A percentile compares a stretch with the other conserved stretches of the same genome.
Conservation (phyloP, 2,113 vertebrate species). For the Machaerirhynchus nigripectus region DNA sequence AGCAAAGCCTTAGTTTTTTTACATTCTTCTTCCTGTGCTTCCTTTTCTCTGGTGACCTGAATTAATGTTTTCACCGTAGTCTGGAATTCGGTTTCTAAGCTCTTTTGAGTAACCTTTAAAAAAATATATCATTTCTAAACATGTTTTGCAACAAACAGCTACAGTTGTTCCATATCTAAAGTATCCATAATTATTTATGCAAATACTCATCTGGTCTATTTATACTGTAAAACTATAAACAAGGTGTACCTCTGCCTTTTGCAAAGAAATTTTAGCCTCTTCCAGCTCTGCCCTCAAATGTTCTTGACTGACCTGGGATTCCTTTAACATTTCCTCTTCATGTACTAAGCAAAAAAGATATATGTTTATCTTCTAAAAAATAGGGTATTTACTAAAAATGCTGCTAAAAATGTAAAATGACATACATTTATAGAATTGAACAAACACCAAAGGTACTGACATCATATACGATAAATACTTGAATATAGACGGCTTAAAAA, state of each 20-base stretch:
- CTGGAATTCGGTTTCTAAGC: conserved; percentile 73
- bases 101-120: conserved; percentile 71
- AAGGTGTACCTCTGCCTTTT: conserved; percentile 77
- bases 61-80: conserved; percentile 66
- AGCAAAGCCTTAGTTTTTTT: conserved; percentile 69
- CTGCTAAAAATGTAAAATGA: neutral
- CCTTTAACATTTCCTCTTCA: conserved; percentile 74
- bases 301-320: conserved; percentile 71
- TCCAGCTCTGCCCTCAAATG: conserved; percentile 76
- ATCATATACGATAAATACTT: neutral
- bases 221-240: neutral
- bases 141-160: neutral
- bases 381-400: neutral
- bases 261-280: conserved; percentile 69
- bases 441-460: neutral
- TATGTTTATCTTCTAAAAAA: neutral
- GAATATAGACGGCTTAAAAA: neutral
- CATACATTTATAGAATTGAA: neutral
- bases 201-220: neutral
- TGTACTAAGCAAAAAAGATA: conserved; percentile 67
- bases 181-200: neutral
- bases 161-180: neutral
- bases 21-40: conserved; percentile 75
- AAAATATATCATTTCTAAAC: neutral
- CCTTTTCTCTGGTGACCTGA: conserved; percentile 77